These are phyloP conservation scores for Diabrotica undecimpunctata DNA, from an alignment of 1,140 invertebrate species.

Conservation along the genomic window DNA sequence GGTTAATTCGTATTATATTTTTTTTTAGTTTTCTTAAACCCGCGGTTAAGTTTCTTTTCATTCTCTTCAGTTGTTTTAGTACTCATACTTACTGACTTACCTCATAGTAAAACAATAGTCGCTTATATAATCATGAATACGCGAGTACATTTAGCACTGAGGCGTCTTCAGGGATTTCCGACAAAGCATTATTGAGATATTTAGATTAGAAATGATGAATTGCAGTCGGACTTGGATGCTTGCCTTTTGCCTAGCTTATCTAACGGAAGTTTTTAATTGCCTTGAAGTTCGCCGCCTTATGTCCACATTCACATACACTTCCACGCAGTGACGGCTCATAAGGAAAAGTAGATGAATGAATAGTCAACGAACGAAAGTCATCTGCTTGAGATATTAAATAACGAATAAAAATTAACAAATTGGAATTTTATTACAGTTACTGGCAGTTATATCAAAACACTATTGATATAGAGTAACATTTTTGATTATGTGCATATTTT, in stretches of 20 bases:
- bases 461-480: no score
- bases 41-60: no score
- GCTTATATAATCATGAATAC: background rate
- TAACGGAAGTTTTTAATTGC: conserved; percentile 2
- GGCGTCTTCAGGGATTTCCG: background rate
- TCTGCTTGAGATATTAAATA: no score
- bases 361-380: no score
- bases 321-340: background rate
- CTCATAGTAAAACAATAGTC: background rate
- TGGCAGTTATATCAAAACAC: no score
- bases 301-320: background rate
- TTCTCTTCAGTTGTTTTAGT: no score
- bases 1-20: no score
- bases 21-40: no score
- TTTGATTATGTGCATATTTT: no score
- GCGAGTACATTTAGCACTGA: background rate
- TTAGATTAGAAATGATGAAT: conserved; percentile 1
- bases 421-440: no score
- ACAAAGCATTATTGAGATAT: conserved; percentile 1
- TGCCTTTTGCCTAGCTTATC: background rate
- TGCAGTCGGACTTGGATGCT: background rate
- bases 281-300: background rate
- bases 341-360: no score
- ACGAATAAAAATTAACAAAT: no score
- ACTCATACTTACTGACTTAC: background rate